Conservation (phyloP, 2,888 invertebrate species). For the Adelognathus sp. region DNA sequence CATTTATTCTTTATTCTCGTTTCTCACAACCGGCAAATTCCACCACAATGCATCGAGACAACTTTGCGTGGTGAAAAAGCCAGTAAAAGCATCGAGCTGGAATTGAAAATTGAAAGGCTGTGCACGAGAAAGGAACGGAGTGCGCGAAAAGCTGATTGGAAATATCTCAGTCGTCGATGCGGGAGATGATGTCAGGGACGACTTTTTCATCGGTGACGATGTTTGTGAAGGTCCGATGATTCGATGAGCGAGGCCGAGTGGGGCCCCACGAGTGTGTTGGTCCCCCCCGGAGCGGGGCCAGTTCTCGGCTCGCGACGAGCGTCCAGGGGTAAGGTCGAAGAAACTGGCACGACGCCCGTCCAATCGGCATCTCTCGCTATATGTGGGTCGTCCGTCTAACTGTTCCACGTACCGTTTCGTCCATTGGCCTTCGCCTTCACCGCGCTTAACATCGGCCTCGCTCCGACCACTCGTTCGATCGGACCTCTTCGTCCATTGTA, state of each 20-base stretch:
- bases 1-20: background rate
- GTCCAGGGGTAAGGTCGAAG: conserved; percentile 58
- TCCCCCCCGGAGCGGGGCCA: background rate
- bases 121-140: background rate
- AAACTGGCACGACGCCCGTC: conserved; percentile 79
- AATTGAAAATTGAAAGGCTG: conserved; percentile 31
- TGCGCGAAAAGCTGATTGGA: background rate
- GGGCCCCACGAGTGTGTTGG: conserved; percentile 19
- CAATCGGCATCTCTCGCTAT: conserved; percentile 71
- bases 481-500: conserved; percentile 1
- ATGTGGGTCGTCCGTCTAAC: conserved; percentile 81
- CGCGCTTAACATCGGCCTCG: conserved; percentile 60
- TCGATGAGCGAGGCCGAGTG: conserved; percentile 26
- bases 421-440: conserved; percentile 64
- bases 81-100: background rate
- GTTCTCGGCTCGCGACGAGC: background rate
- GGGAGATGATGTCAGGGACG: conserved; percentile 2
- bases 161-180: background rate
- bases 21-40: background rate
- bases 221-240: conserved; percentile 7
- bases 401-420: conserved; percentile 80
- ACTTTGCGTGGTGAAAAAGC: too few species aligned
- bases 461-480: conserved; percentile 33
- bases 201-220: background rate
- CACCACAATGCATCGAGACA: background rate